Evolutionary conservation across 2,113 vertebrate genomes (phyloP), one percentile per base, ranked within the genome.

Genomic region (Odocoileus hemionus): DNA sequence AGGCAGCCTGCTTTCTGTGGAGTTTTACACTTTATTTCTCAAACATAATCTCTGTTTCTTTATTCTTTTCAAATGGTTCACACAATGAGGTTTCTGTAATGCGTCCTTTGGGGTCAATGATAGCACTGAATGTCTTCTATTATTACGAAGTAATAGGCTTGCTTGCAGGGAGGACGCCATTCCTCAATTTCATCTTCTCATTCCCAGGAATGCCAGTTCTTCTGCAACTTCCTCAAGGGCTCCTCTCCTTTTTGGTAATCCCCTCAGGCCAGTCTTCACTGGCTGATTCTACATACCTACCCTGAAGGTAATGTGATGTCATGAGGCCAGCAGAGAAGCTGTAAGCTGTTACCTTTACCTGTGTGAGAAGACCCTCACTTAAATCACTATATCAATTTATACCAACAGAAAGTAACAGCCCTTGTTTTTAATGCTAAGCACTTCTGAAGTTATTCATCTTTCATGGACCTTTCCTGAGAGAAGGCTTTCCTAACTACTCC

Each of bases 21-120:
- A 74, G 76, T 82, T 58, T 96, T 61, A 70, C 39, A 82, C 25
- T 79, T 96, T 94, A 33, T 90, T 94, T 96, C 91, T 92, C 54
- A 92, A 97, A 93, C 6, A 70, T 57, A 58, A 84, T 79, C 30
- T 88, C 33, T 95, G n/a, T 52, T 92, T 74, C 30, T 91, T 70
- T 84, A 47, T 78, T 47, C 25, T 84, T 91, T 82, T 86, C 43
- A 61, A 92, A 76, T 57, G 28, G 28, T 70, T 79, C 15, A 57
- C 8, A 54, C 21, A 78, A 61, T 50, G 57, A 28, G 54, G 52
- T 83, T 88, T 93, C 60, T 61, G 23, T 90, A 90, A 58, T 2
- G 1, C 1, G 15, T 58, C 36, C 36, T 50, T 6, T 25, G 45
- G 33, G 64, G 52, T 60, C 23, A 88, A 2, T 14, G 70, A 43